phyloP scores from a whole-genome alignment of 1,140 invertebrate genomes.

The Leucophenga varia region DNA sequence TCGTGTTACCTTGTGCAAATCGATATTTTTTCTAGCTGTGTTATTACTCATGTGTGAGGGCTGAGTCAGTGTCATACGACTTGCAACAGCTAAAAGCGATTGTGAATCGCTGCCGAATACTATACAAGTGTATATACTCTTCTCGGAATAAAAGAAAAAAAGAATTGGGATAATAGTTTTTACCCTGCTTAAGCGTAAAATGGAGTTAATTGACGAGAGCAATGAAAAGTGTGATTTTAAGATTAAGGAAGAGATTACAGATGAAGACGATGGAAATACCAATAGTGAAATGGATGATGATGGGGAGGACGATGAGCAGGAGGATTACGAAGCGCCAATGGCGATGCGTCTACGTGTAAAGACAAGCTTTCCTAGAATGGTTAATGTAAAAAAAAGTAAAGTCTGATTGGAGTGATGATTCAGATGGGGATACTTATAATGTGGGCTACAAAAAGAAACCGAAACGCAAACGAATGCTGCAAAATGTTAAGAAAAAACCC shows the following conservation, averaged over 20 bases:
- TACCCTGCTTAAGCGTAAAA: constrained; percentile 15
- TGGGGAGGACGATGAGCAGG: background rate
- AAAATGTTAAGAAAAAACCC: no score
- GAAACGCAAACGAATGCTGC: constrained; percentile 35
- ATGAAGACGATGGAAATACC: constrained; percentile 8
- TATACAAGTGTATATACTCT: no score
- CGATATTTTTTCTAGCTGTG: no score
- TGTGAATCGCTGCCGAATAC: no score
- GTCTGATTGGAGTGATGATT: background rate
- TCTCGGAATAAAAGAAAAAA: no score
- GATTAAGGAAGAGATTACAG: constrained; percentile 12
- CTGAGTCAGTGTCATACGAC: no score
- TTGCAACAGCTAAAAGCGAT: no score
- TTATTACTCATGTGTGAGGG: no score
- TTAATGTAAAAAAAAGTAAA: constrained; percentile 4
- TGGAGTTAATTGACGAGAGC: constrained; percentile 15
- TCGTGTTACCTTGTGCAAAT: no score
- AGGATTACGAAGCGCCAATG: constrained; percentile 14
- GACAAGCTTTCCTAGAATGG: background rate
- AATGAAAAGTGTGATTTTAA: constrained; percentile 18
- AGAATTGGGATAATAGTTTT: no score
- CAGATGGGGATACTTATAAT: no score
- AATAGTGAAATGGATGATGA: constrained; percentile 4
- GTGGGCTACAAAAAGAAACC: constrained; percentile 16
- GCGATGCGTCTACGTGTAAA: constrained; percentile 3